Evolutionary conservation across 2,888 invertebrate genomes (phyloP), one percentile per base, ranked within the genome.

Genomic region (Yponomeuta malinellus): DNA sequence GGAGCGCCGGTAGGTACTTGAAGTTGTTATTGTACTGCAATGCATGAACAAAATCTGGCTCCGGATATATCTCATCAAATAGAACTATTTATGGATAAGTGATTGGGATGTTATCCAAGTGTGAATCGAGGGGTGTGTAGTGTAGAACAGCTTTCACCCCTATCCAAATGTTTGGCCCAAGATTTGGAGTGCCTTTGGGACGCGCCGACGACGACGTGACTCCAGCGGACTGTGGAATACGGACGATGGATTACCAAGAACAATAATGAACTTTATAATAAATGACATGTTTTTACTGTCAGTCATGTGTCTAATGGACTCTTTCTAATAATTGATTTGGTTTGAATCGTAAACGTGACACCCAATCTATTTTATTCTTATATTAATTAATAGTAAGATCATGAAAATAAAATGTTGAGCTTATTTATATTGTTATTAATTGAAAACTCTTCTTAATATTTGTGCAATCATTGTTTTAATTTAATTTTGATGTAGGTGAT

Each of bases 141-240:
- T 59, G 12, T 52, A 52, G 52, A 10, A 9, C 10, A 52, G 10
- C 2, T 3, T 12, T 59, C 65, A 65, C 65, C 65, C 65, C 65
- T 23, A 65, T 65, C 65, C 65, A 65, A 65, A 65, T 65, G 29
- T 65, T 65, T 65, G n/a, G 33, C 29, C 29, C 65, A 65, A 23
- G 5, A 65, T 65, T 65, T 65, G 84, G 85, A 89, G 90, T 89
- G 89, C 89, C 90, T 90, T 89, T 15, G 52, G 12, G 52, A 59
- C 12, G 52, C 52, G 52, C 52, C 52, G 52, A 5, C 52, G 52
- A 5, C 52, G 52, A 59, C 5, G 52, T 59, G 52, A 15, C 52
- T 59, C 52, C 52, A 59, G 15, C 52, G 15, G 52, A 59, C 52
- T 59, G 52, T 68, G n/a, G n/a, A 68, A n/a, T n/a, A 31, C 1